These are phyloP conservation scores for Crossaster papposus DNA, from an alignment of 53 echinoderm and acorn worm genomes.

Conservation along the genomic window DNA sequence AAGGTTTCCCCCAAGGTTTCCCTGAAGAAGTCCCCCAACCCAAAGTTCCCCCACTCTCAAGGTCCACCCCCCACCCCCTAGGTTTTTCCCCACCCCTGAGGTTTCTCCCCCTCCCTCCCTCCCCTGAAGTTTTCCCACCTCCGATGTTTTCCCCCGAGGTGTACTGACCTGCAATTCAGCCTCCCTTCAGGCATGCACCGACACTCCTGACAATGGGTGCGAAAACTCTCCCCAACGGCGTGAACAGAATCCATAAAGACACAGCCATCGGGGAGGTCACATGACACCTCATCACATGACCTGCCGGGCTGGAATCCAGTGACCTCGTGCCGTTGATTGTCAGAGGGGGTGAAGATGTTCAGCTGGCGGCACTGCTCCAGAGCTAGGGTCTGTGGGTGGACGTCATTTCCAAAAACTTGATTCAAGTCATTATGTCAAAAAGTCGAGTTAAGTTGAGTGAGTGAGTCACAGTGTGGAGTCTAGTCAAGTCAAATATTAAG, in stretches of 20 bases:
- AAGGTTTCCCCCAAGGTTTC: too few relatives aligned
- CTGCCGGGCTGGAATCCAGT: constrained; percentile 79
- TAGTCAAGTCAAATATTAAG: too few relatives aligned
- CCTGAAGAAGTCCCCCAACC: too few relatives aligned
- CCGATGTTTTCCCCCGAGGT: too few relatives aligned
- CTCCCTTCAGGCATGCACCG: constrained; percentile 75
- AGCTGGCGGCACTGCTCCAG: constrained; percentile 67
- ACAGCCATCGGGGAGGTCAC: constrained; percentile 75
- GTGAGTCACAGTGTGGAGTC: too few relatives aligned
- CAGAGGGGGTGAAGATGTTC: constrained; percentile 56
- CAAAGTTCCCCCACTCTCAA: too few relatives aligned
- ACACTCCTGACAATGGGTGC: constrained; percentile 82
- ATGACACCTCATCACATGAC: constrained; percentile 76
- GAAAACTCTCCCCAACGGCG: constrained; percentile 63
- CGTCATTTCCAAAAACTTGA: neutral
- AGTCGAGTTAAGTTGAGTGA: too few relatives aligned
- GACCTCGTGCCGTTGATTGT: constrained; percentile 74
- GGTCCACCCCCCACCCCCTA: too few relatives aligned
- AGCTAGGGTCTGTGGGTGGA: constrained; percentile 53
- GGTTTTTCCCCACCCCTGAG: too few relatives aligned
- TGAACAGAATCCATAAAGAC: constrained; percentile 64
- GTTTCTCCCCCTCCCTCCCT: too few relatives aligned
- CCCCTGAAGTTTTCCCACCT: too few relatives aligned
- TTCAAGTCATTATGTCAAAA: too few relatives aligned
- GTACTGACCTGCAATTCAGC: constrained; percentile 82